Evolutionary conservation across 1,140 invertebrate genomes (phyloP).

Genomic region (Colletes latitarsis): DNA sequence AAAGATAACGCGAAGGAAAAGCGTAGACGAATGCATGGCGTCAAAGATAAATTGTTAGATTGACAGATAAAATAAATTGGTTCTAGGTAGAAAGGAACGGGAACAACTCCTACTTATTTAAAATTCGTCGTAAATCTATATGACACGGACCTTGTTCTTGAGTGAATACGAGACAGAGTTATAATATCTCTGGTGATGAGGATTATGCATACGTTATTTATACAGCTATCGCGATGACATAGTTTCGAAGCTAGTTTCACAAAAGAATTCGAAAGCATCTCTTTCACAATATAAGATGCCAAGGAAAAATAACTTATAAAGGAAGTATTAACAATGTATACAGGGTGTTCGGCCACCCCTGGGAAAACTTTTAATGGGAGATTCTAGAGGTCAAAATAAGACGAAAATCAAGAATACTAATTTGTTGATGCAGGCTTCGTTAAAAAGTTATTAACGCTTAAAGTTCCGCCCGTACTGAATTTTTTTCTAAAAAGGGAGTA

Average conservation of each 20-base stretch:
- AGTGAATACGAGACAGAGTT: neutral
- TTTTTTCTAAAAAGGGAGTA: too few relatives aligned
- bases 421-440: too few relatives aligned
- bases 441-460: too few relatives aligned
- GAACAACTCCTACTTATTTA: conserved; percentile 18
- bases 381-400: too few relatives aligned
- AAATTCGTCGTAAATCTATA: conserved; percentile 42
- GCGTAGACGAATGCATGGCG: conserved; percentile 34
- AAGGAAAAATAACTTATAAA: too few relatives aligned
- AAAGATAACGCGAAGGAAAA: conserved; percentile 49
- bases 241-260: neutral
- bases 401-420: too few relatives aligned
- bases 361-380: too few relatives aligned
- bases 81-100: conserved; percentile 23
- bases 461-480: too few relatives aligned
- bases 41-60: conserved; percentile 57
- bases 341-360: too few relatives aligned
- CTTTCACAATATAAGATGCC: too few relatives aligned
- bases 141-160: neutral
- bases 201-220: neutral
- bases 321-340: too few relatives aligned
- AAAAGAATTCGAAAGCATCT: conserved; percentile 1
- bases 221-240: neutral
- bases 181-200: neutral
- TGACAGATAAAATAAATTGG: conserved; percentile 42